Percentiles rank a stretch among this genome's conserved stretches.
Conservation (phyloP, 2,113 vertebrate species). For the Nanorana parkeri region DNA sequence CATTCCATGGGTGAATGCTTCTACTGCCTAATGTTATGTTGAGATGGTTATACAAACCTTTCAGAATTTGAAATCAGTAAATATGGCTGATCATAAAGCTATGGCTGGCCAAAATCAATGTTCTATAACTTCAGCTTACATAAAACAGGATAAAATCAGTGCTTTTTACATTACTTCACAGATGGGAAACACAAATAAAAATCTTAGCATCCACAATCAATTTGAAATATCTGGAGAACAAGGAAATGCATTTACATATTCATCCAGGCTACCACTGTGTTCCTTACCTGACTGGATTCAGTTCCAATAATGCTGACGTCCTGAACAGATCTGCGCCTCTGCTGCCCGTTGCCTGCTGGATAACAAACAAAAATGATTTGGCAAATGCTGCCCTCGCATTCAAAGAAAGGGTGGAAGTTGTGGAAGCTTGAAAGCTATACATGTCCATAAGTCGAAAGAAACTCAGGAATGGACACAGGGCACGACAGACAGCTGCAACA, state of each 20-base stretch:
- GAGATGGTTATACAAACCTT: no score
- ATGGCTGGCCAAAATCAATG: no score
- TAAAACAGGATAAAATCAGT: no score
- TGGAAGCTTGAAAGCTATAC: conserved; percentile 71
- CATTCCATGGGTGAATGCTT: no score
- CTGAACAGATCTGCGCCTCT: conserved; percentile 95
- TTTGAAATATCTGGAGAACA: not conserved
- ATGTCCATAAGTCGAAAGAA: conserved; percentile 71
- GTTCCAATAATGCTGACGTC: conserved; percentile 87
- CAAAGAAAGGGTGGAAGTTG: conserved; percentile 63
- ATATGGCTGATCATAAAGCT: no score
- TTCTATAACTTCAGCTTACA: no score
- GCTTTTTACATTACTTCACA: no score
- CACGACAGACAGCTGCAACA: conserved; percentile 76
- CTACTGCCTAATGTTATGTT: no score
- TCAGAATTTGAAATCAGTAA: no score
- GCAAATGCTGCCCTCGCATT: conserved; percentile 64
- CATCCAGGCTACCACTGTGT: not conserved
- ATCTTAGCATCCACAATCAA: not conserved
- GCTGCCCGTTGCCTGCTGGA: conserved; percentile 86
- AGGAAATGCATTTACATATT: not conserved
- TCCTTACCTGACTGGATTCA: conserved; percentile 92
- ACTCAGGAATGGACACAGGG: conserved; percentile 57
- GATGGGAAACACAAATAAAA: no score
- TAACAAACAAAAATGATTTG: conserved; percentile 67